A percentile compares a stretch with the other conserved stretches of the same genome.
Evolutionary conservation across 2,797 vertebrate genomes (phyloP).

Genomic region (Anomalospiza imberbis): DNA sequence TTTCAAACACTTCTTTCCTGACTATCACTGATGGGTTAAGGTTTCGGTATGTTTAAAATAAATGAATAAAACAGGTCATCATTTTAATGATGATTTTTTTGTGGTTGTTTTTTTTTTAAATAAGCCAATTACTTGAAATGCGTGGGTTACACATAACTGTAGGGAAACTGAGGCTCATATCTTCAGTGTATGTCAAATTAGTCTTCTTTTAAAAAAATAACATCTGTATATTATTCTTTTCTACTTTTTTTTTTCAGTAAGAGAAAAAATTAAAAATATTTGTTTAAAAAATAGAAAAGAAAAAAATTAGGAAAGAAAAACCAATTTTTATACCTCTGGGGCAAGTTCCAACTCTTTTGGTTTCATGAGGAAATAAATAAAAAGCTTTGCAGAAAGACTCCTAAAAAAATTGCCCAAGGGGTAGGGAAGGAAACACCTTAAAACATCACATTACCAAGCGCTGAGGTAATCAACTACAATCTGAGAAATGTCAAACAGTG

Average conservation of each 20-base stretch:
- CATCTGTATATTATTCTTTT: not conserved
- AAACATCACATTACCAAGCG: constrained; percentile 46
- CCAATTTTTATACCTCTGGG: not conserved
- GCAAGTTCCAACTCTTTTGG: not conserved
- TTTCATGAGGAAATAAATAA: constrained; percentile 22
- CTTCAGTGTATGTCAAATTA: not conserved
- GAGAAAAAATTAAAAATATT: not conserved
- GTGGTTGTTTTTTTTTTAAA: constrained; percentile 25
- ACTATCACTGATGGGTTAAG: not conserved
- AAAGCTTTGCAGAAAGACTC: not conserved
- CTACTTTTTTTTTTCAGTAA: not conserved
- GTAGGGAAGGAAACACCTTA: constrained; percentile 51
- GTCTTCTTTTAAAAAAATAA: not conserved
- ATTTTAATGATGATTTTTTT: not conserved
- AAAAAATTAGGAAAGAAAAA: not conserved
- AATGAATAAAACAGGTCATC: not conserved
- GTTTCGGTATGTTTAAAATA: not conserved
- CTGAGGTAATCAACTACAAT: constrained; percentile 60
- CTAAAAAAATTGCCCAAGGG: constrained; percentile 15
- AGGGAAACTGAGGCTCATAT: not conserved
- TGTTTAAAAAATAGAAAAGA: not conserved
- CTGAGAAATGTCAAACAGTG: constrained; percentile 72
- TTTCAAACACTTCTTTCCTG: constrained; percentile 48
- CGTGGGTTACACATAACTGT: not conserved
- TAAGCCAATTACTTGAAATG: constrained; percentile 29